A percentile compares a stretch with the other conserved stretches of the same genome.
Evolutionary conservation across 1,140 invertebrate species (phyloP).

Genomic region (Drosophila bipectinata): DNA sequence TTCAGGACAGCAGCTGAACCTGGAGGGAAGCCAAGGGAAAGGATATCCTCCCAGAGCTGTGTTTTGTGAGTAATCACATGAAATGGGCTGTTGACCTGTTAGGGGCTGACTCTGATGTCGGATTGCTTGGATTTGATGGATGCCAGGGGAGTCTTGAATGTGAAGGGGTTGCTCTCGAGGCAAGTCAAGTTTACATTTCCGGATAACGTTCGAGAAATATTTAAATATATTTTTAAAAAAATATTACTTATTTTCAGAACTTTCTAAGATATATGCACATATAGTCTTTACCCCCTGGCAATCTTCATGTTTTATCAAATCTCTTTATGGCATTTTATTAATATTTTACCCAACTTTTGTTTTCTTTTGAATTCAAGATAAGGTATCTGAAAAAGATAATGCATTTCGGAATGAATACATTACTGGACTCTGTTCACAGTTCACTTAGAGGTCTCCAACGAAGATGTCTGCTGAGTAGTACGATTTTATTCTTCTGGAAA

Average conservation of each 20-base stretch:
- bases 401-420: background rate
- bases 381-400: background rate
- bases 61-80: conserved; percentile 49
- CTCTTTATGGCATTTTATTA: background rate
- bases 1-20: background rate
- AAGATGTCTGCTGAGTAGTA: background rate
- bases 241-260: too few relatives aligned
- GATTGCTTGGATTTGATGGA: conserved; percentile 36
- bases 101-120: conserved; percentile 11
- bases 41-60: conserved; percentile 27
- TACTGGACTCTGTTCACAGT: background rate
- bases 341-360: background rate
- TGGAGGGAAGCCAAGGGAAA: conserved; percentile 1
- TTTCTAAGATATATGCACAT: too few relatives aligned
- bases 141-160: conserved; percentile 21
- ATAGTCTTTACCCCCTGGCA: too few relatives aligned
- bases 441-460: background rate
- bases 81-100: conserved; percentile 55
- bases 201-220: too few relatives aligned
- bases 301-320: background rate
- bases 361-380: background rate
- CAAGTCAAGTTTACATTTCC: background rate
- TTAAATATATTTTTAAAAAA: too few relatives aligned
- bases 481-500: background rate
- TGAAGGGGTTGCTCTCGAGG: conserved; percentile 2